Base-by-base conservation (phyloP, 2,113 vertebrate species). In the Rostratula benghalensis region DNA sequence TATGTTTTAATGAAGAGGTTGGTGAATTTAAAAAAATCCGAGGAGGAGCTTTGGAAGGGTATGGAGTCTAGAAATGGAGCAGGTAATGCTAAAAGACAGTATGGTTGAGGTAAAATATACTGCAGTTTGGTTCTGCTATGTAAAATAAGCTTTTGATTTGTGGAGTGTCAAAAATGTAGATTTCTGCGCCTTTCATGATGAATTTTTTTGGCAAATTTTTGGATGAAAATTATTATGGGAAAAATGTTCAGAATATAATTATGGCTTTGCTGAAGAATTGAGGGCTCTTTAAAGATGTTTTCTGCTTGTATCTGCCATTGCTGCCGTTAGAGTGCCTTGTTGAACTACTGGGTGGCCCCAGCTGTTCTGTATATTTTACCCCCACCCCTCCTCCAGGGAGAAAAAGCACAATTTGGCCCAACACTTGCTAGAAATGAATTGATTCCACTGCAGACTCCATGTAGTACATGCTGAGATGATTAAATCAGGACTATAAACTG, bases 91-190 rank as follows among this genome's bases (percentile, higher is more conserved):
- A 93, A 87, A 89, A 96, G 91, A 73, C 91, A 93, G 80, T 92
- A 92, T 1, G 13, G 84, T 28, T 91, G 87, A 94, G 87, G 95
- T 96, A 93, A 96, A 96, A 95, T 94, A 94, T 95, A 96, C 83
- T 89, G 95, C 91, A 96, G 30, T 95, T 92, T 89, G 96, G 57
- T 97, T 98, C 97, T 98, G 98, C 97, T 98, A 87, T 95, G 97
- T 97, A 98, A 98, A 98, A 98, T 97, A 98, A 98, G 97, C 86
- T 98, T 98, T 97, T 98, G 98, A 98, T 98, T 98, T 98, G 98
- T 98, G 97, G 97, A 98, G 97, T 97, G 98, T 97, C 97, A 98
- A 98, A 98, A 98, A 98, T 98, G 97, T 98, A 98, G 98, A 98
- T 97, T 94, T 97, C 96, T 92, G 89, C 22, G 95, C 97, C 97